Conservation (phyloP, 2,113 vertebrate species). For the Pangasianodon hypophthalmus region DNA sequence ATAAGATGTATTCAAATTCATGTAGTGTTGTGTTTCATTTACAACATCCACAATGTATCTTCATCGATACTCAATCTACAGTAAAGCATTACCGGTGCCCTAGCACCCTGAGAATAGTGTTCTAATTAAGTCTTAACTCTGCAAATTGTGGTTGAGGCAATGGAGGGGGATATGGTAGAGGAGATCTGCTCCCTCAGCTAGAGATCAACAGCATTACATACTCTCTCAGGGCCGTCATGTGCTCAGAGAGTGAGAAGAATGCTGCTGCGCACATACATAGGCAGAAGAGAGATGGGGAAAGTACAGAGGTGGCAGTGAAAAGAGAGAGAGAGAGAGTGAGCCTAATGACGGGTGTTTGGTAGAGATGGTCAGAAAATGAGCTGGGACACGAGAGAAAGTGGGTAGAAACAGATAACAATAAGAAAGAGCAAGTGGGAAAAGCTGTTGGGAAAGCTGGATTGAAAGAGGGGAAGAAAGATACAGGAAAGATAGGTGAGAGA, state of each 20-base stretch:
- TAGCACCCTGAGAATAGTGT: slow-evolving; percentile 41
- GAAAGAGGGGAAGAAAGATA: neutral
- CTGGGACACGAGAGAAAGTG: slow-evolving; percentile 19
- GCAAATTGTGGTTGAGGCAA: slow-evolving; percentile 43
- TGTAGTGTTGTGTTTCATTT: neutral
- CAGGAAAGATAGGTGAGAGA: neutral
- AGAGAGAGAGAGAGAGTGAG: neutral
- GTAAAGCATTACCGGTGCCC: slow-evolving; percentile 39
- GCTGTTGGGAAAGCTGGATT: neutral
- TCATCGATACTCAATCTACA: slow-evolving; percentile 31
- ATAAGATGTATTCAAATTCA: neutral
- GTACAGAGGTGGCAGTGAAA: neutral
- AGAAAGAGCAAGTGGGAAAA: neutral
- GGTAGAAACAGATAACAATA: slow-evolving; percentile 27
- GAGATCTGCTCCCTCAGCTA: slow-evolving; percentile 38
- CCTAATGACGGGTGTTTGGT: slow-evolving; percentile 18
- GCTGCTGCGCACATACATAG: slow-evolving; percentile 18
- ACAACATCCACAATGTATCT: neutral
- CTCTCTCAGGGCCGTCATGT: slow-evolving; percentile 40
- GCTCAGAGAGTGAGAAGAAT: slow-evolving; percentile 35
- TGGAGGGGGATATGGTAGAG: slow-evolving; percentile 29
- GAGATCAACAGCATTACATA: slow-evolving; percentile 38
- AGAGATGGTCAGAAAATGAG: slow-evolving; percentile 40
- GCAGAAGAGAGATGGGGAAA: neutral
- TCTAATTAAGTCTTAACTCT: slow-evolving; percentile 52